These are phyloP conservation scores for Dicrurus megarhynchus DNA, from an alignment of 2,113 vertebrate genomes.

Conservation along the genomic window DNA sequence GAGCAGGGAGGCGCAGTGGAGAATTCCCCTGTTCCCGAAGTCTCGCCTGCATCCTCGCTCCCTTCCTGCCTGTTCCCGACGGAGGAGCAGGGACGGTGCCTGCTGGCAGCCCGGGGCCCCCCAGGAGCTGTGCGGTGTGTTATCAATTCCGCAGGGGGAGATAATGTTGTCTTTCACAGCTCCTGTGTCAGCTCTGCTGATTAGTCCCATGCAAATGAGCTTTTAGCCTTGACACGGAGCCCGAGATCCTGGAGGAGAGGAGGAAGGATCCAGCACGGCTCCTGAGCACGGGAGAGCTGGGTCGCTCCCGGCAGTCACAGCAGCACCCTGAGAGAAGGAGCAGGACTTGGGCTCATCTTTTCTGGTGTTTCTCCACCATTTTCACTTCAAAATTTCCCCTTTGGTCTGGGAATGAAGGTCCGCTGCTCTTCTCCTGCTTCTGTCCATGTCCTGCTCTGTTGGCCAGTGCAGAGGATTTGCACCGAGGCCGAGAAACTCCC, in stretches of 20 bases:
- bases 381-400: not conserved
- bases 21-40: not conserved
- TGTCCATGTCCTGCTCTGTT: not conserved
- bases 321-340: not conserved
- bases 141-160: not conserved
- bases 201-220: not conserved
- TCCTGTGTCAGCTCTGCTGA: not conserved
- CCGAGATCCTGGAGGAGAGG: not conserved
- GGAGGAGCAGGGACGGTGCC: not conserved
- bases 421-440: fast-evolving
- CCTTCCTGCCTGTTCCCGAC: fast-evolving
- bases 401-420: not conserved
- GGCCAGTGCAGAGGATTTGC: not conserved
- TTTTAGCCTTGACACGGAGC: not conserved
- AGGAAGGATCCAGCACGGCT: not conserved
- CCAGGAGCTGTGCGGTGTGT: not conserved
- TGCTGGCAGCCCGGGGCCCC: not conserved
- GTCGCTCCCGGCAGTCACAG: fast-evolving
- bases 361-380: not conserved
- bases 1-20: not conserved
- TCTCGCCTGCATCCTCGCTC: not conserved
- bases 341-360: not conserved
- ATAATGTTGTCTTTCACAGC: not conserved
- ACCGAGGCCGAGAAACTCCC: not conserved
- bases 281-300: not conserved